Percentiles rank a stretch among this genome's conserved stretches.
Evolutionary conservation across 2,113 vertebrate species (phyloP).

Genomic region (Ascaphus truei): DNA sequence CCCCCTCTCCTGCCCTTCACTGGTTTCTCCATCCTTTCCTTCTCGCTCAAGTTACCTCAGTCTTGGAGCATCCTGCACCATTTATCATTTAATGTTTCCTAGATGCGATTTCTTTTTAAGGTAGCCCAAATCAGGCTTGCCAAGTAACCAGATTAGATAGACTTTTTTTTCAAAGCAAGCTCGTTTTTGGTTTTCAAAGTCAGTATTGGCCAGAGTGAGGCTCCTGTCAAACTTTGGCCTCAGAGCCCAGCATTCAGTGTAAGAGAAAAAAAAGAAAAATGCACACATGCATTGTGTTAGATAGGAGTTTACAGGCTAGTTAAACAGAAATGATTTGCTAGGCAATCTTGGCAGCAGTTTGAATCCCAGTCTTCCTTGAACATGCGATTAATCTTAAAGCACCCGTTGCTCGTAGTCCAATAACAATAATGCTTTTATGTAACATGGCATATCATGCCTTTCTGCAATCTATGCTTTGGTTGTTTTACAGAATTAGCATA

Average conservation of each 20-base stretch:
- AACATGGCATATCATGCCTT: not conserved
- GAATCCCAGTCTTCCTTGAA: too few species aligned
- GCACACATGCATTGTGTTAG: constrained; percentile 7
- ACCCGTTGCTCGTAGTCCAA: not conserved
- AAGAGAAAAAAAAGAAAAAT: not conserved
- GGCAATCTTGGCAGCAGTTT: not conserved
- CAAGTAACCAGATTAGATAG: constrained; percentile 52
- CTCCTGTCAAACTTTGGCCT: not conserved
- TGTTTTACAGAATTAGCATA: constrained; percentile 21
- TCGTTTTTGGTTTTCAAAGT: not conserved
- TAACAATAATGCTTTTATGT: not conserved
- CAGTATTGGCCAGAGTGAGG: not conserved
- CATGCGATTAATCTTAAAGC: too few species aligned
- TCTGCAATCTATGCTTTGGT: not conserved
- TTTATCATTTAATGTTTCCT: constrained; percentile 81
- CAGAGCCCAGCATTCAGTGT: constrained; percentile 1
- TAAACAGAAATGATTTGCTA: not conserved
- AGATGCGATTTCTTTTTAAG: constrained; percentile 81
- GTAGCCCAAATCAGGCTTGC: constrained; percentile 40
- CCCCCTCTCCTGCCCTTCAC: not conserved
- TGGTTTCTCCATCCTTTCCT: constrained; percentile 50
- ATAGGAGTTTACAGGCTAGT: too few species aligned
- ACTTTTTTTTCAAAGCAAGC: constrained; percentile 72
- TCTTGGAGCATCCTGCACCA: constrained; percentile 73
- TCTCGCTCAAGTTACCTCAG: constrained; percentile 77